Evolutionary conservation across 2,113 vertebrate species (phyloP), one percentile per base, ranked within the genome.

Genomic region (Sus scrofa): DNA sequence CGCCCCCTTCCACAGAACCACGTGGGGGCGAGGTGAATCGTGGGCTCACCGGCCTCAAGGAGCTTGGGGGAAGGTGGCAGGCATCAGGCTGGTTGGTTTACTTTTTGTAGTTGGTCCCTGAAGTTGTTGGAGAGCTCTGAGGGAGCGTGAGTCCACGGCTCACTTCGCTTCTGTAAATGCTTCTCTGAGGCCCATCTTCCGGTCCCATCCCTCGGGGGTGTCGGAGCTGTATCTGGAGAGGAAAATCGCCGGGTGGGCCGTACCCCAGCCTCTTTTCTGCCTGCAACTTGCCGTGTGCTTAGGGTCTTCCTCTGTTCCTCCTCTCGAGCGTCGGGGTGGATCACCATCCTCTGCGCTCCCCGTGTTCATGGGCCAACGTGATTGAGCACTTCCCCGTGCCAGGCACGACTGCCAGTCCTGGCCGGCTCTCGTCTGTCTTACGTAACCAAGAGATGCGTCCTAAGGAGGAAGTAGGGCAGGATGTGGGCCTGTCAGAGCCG

Each of bases 341-440:
- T 78, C 16, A 2, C 52, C 37, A 7, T 37, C 52, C 19, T 90
- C 12, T 26, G 10, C 15, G 27, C 19, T 24, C 9, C 60, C 11
- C 6, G 30, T 3, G 1, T 70, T 58, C 3, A 19, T 6, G 39
- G 15, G 74, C 54, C 50, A 74, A 1, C 32, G 79, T 2, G 52
- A 27, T 6, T 4, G 62, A 79, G 85, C n/a, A 39, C 18, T 70
- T 65, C 11, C 1, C 1, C 1, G 2, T 32, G 37, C 52, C 13
- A 39, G 34, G 16, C 12, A 15, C 3, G 9, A 13, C 30, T 1
- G 18, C 70, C 5, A 12, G 65, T 19, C 19, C 79, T 0, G 0
- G n/a, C 71, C n/a, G n/a, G 11, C 67, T 78, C 26, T 27, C 18
- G 10, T 44, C 32, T 26, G 0, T 50, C 39, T 50, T 24, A 19